These are phyloP conservation scores for Oxycera nigricornis DNA, from an alignment of 2,888 invertebrate genomes.

Conservation along the genomic window DNA sequence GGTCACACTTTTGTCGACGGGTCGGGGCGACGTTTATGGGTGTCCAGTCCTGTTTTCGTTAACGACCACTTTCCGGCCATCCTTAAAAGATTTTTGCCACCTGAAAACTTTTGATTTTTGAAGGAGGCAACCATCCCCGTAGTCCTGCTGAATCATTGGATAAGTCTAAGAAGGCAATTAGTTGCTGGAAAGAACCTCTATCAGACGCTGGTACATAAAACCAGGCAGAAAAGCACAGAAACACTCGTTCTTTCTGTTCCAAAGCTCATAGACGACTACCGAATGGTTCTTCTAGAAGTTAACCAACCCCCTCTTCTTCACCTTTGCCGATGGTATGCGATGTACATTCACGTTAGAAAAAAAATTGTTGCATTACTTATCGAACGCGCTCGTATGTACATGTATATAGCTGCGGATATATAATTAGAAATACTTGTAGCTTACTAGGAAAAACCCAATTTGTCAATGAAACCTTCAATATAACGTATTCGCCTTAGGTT, in stretches of 20 bases:
- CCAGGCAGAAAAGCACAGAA: not conserved
- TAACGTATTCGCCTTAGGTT: too few relatives aligned
- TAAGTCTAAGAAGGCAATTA: not conserved
- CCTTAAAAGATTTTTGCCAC: not conserved
- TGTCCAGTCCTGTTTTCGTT: not conserved
- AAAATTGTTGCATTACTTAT: not conserved
- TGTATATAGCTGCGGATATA: too few relatives aligned
- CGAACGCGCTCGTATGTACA: too few relatives aligned
- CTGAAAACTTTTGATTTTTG: not conserved
- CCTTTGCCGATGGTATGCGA: not conserved
- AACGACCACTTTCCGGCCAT: not conserved
- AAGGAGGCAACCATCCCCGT: not conserved
- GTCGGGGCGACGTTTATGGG: too few relatives aligned
- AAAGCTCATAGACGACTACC: not conserved
- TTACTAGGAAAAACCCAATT: too few relatives aligned
- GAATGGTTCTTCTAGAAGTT: not conserved
- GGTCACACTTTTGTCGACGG: constrained; percentile 21
- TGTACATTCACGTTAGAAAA: not conserved
- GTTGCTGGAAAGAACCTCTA: not conserved
- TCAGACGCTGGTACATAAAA: not conserved
- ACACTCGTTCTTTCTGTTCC: not conserved
- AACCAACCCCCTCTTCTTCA: not conserved
- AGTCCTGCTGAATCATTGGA: not conserved
- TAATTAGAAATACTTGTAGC: too few relatives aligned
- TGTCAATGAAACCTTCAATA: too few relatives aligned